These are phyloP conservation scores for Drosophila funebris DNA, from an alignment of 1,140 invertebrate genomes.

Conservation along the genomic window DNA sequence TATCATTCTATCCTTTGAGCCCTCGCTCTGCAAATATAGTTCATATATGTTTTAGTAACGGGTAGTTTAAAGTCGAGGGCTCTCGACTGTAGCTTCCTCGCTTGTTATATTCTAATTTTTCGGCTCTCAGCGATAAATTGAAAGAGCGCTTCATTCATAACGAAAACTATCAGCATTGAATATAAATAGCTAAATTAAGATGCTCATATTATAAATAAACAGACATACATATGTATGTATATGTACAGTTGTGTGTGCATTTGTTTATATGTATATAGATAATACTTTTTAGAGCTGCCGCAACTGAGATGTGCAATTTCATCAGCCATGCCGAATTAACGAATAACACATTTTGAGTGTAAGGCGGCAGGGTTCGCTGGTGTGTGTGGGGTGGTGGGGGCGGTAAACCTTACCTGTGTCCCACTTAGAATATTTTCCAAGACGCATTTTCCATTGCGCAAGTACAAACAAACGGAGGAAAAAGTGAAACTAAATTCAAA, in stretches of 20 bases:
- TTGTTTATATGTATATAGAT: too few relatives aligned
- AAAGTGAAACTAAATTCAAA: constrained; percentile 40
- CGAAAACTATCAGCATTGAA: constrained; percentile 60
- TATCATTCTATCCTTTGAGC: too few relatives aligned
- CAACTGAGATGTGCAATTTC: constrained; percentile 68
- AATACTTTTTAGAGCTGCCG: constrained; percentile 27
- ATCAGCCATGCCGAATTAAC: constrained; percentile 57
- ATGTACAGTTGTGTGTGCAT: too few relatives aligned
- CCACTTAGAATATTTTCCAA: constrained; percentile 41
- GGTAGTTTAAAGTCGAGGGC: too few relatives aligned
- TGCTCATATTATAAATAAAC: constrained; percentile 28
- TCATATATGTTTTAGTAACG: too few relatives aligned
- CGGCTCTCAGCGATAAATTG: not conserved
- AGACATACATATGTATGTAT: not conserved
- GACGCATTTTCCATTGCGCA: constrained; percentile 75
- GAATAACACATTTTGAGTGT: constrained; percentile 37
- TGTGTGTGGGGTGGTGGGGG: not conserved
- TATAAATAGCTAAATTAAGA: constrained; percentile 40
- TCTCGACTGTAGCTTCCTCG: too few relatives aligned
- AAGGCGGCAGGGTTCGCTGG: not conserved
- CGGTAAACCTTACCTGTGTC: constrained; percentile 7
- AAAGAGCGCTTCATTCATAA: constrained; percentile 57
- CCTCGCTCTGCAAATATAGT: too few relatives aligned
- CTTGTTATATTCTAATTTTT: not conserved
- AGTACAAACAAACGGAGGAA: constrained; percentile 59